Conservation (phyloP, 2,113 vertebrate genomes). For the Neopipo cinnamomea region DNA sequence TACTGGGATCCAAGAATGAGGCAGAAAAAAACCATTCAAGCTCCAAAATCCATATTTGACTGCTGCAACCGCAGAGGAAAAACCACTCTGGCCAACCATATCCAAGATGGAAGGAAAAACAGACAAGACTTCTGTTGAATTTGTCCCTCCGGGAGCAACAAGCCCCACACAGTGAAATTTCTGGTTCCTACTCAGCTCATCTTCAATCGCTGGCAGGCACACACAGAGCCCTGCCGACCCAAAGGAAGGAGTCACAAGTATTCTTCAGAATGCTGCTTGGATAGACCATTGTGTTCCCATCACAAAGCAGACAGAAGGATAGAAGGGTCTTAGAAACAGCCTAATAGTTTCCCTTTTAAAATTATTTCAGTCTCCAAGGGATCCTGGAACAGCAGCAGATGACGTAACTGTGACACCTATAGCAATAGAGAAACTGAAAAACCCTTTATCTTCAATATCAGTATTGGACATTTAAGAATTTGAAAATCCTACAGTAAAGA, state of each 20-base stretch:
- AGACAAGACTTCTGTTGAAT: neutral
- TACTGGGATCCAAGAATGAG: neutral
- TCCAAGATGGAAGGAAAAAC: neutral
- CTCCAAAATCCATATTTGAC: neutral
- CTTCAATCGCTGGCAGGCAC: neutral
- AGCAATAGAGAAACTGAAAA: neutral
- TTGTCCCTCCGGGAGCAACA: neutral
- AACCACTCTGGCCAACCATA: neutral
- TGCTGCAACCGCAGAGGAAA: neutral
- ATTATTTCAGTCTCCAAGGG: neutral
- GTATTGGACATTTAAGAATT: neutral
- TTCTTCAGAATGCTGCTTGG: neutral
- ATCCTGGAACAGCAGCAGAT: neutral
- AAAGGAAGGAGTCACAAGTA: neutral
- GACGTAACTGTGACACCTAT: neutral
- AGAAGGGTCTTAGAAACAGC: neutral
- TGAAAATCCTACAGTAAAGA: neutral
- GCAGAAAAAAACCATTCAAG: neutral
- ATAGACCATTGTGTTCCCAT: neutral
- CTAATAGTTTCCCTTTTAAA: neutral
- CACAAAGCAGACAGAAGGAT: neutral
- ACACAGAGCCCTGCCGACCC: rapidly evolving
- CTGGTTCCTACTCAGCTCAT: neutral
- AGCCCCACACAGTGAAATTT: neutral
- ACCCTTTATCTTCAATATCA: neutral